Evolutionary conservation across 2,888 invertebrate species (phyloP), one percentile per base, ranked within the genome.

Genomic region (Eudasyphora cyanicolor): DNA sequence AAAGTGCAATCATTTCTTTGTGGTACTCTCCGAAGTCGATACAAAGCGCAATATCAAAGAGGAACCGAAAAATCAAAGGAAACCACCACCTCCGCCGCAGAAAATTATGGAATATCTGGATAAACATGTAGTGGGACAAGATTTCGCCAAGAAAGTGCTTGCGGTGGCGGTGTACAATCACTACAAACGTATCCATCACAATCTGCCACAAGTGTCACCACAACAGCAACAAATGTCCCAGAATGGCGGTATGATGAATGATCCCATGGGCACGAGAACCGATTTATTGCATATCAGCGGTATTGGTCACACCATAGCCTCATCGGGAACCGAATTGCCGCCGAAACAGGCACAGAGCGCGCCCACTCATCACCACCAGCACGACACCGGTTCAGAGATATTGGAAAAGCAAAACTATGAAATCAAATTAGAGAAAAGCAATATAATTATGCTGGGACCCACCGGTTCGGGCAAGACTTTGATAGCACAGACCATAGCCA

Each of bases 161-260:
- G 96, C 99, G 0, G 99, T 99, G 42, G 99, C 99, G 12, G 99
- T 99, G 0, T 99, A 99, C 93, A 99, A 99, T 93, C 99, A 99
- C 92, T 99, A 99, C 93, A 99, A 99, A 93, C 94, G 99, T 88
- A 98, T 99, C 89, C 97, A 97, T 92, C 98, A 99, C 92, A 99
- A 99, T 93, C 94, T 97, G 82, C 95, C 95, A 87, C 94, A 92
- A 82, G 51, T 84, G 32, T 84, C 45, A 79, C 86, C 89, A 70
- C 88, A 90, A 74, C 87, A 88, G 54, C 86, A 87, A 90, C 82
- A 75, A 76, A 38, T 85, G 64, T 82, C 85, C 4, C 84, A 82
- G 64, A 70, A 84, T 0, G 17, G 82, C 12, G 8, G 86, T 6
- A 82, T 67, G 76, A 84, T 84, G 81, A 84, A 86, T 70, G 92